Evolutionary conservation across 2,888 invertebrate genomes (phyloP), one percentile per base, ranked within the genome.

Genomic region (Bombylius discolor): DNA sequence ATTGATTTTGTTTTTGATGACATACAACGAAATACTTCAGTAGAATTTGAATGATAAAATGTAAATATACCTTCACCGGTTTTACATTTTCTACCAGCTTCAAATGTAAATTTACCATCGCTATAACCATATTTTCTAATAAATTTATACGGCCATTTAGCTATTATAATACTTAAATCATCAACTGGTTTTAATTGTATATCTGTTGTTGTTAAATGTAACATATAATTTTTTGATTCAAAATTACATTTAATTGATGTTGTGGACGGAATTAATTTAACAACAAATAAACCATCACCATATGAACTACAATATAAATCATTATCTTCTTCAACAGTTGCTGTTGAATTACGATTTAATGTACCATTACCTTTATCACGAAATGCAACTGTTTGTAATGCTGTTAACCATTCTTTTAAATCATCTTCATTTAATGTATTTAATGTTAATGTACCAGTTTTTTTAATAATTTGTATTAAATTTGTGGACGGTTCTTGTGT

Each of bases 71-170:
- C 90, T 74, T 90, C 90, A 0, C 90, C 90, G 2, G 89, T 88
- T 62, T 85, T 84, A 73, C 90, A 90, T 72, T 89, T 90, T 57
- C 90, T 78, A 0, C 90, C 90, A 31, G 90, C 90, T 77, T 91
- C 90, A 71, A 91, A 90, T 44, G 88, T 89, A 67, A 91, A 90
- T 71, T 86, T 88, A 47, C 88, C 89, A 69, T 86, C 84, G 63
- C 87, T 82, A 65, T 89, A 88, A n/a, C 90, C 90, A 71, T 91
- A 90, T 59, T 87, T 79, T 59, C 90, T 78, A 61, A 91, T 89
- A 67, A 83, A 90, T 63, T 85, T 81, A 70, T 89, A 89, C 49
- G 90, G 90, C 90, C 90, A 91, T 51, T 84, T 87, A 59, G 83
- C 88, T 56, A 71, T 68, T 9, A 69, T 71, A 62, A 80, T 81